These are phyloP conservation scores for Paedocypris micromegethes DNA, from an alignment of 2,797 vertebrate species.

Conservation along the genomic window DNA sequence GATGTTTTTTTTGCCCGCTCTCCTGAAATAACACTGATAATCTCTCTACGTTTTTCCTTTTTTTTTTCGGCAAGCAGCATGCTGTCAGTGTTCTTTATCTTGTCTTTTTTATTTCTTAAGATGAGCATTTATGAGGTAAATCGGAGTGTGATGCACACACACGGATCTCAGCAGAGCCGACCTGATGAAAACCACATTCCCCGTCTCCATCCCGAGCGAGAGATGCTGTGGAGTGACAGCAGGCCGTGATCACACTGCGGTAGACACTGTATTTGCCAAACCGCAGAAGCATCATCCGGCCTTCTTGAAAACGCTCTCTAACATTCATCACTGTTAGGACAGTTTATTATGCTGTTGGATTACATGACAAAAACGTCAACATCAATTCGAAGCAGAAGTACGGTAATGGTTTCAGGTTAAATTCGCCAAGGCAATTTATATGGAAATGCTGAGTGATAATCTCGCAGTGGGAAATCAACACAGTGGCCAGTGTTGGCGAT, in stretches of 20 bases:
- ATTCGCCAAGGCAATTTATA: slow-evolving; percentile 77
- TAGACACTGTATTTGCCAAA: slow-evolving; percentile 4
- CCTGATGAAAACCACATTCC: no score
- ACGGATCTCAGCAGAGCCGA: no score
- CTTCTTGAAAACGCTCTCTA: slow-evolving; percentile 26
- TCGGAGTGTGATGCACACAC: no score
- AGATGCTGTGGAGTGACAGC: no score
- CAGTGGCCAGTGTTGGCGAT: slow-evolving; percentile 62
- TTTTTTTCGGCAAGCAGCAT: no score
- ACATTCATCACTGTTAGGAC: slow-evolving; percentile 19
- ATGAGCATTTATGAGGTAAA: no score
- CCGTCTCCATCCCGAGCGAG: no score
- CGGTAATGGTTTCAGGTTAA: slow-evolving; percentile 71
- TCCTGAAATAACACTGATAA: no score
- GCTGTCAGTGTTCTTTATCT: no score
- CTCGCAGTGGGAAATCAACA: slow-evolving; percentile 65
- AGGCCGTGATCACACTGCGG: background rate
- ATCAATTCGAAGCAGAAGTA: slow-evolving; percentile 66
- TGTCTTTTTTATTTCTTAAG: no score
- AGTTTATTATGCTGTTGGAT: slow-evolving; percentile 16
- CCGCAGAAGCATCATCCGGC: background rate
- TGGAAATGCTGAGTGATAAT: slow-evolving; percentile 70
- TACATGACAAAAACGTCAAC: slow-evolving; percentile 52
- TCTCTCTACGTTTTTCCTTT: no score
- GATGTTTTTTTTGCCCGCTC: no score